These are phyloP conservation scores for Aythya baeri DNA, from an alignment of 2,113 vertebrate genomes.

Conservation along the genomic window DNA sequence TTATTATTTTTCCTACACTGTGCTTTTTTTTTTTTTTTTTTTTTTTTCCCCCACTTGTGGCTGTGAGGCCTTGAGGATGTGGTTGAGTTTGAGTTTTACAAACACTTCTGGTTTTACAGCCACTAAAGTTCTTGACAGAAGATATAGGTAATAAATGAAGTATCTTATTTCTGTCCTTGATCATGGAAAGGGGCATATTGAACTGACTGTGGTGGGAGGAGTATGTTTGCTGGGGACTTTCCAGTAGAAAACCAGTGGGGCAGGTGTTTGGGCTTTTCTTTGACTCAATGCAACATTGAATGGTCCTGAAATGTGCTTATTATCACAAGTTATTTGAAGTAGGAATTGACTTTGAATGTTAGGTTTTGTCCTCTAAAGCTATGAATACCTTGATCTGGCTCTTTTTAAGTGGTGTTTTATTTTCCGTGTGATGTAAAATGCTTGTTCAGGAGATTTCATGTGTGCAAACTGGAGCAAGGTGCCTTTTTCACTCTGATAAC, in stretches of 20 bases:
- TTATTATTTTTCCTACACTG: not conserved
- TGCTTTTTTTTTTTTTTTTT: not conserved
- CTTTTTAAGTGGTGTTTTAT: not conserved
- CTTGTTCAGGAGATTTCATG: not conserved
- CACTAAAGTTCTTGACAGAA: not conserved
- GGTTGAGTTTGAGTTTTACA: not conserved
- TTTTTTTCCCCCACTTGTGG: not conserved
- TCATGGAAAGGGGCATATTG: not conserved
- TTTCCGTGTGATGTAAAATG: not conserved
- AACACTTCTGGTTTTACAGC: not conserved
- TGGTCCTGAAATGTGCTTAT: not conserved
- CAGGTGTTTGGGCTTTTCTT: slow-evolving; percentile 29
- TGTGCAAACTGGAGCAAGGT: slow-evolving; percentile 42
- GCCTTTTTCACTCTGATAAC: slow-evolving; percentile 56
- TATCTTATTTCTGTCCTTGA: not conserved
- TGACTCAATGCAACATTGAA: not conserved
- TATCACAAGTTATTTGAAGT: slow-evolving; percentile 4
- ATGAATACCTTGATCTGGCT: not conserved
- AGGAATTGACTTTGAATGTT: slow-evolving; percentile 41
- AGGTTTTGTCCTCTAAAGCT: slow-evolving; percentile 42
- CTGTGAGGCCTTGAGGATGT: not conserved
- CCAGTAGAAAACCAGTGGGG: not conserved
- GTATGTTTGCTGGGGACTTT: slow-evolving; percentile 9
- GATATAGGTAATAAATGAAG: not conserved
- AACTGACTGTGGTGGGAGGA: not conserved